Conservation (phyloP, 2,113 vertebrate genomes). For the Origma solitaria region DNA sequence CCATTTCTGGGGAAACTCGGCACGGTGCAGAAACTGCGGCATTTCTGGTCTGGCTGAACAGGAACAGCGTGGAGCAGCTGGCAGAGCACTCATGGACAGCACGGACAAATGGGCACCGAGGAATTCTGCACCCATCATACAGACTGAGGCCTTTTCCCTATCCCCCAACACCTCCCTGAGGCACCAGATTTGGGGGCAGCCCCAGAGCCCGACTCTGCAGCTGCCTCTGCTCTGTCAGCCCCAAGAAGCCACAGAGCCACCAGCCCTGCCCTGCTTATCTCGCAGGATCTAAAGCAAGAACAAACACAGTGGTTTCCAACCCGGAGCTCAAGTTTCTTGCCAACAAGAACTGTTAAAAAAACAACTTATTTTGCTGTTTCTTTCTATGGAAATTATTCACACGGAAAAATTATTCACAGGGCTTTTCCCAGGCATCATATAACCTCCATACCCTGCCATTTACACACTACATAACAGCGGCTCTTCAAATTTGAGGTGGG, state of each 20-base stretch:
- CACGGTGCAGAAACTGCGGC: fast-evolving
- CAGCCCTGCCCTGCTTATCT: background rate
- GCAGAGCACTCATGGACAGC: fast-evolving
- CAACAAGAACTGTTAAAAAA: conserved; percentile 28
- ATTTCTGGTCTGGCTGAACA: background rate
- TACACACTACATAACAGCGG: background rate
- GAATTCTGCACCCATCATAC: fast-evolving
- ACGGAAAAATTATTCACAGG: background rate
- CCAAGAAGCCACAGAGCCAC: background rate
- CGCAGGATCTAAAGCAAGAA: background rate
- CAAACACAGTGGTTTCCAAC: conserved; percentile 38
- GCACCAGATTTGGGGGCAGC: background rate
- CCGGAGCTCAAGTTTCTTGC: conserved; percentile 15
- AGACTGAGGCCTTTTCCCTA: fast-evolving
- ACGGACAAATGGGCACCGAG: fast-evolving
- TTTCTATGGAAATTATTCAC: conserved; percentile 40
- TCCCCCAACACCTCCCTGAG: fast-evolving
- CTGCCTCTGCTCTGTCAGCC: background rate
- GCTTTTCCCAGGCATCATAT: background rate
- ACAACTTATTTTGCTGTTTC: conserved; percentile 37
- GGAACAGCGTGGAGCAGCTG: background rate
- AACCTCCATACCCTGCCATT: background rate
- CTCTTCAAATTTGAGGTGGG: background rate
- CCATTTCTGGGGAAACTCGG: background rate
- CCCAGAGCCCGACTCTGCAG: background rate